Percentiles rank a stretch among this genome's conserved stretches.
Evolutionary conservation across 23 tunicate genomes (phyloP).

Genomic region (Trididemnum clinides): DNA sequence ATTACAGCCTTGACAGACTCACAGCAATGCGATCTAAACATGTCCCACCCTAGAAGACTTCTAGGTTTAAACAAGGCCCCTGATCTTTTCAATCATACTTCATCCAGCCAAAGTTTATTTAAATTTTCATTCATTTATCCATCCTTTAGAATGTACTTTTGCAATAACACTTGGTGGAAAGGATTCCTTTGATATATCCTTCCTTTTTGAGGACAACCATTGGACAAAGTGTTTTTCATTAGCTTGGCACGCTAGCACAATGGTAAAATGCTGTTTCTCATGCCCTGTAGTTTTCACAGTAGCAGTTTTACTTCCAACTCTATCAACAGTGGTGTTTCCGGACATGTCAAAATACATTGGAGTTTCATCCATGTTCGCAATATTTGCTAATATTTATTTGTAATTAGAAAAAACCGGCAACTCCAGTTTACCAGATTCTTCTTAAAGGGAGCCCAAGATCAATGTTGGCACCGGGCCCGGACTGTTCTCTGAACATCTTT

Average conservation of each 20-base stretch:
- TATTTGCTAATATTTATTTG: too few relatives aligned
- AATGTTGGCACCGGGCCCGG: too few relatives aligned
- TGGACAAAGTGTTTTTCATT: background rate
- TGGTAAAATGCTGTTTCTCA: constrained; percentile 25
- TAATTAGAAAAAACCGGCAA: too few relatives aligned
- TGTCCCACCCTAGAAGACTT: constrained; percentile 14
- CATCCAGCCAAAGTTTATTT: background rate
- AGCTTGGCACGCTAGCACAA: constrained; percentile 2
- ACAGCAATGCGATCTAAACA: constrained; percentile 12
- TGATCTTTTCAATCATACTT: constrained; percentile 6
- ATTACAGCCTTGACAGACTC: constrained; percentile 27
- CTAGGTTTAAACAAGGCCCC: constrained; percentile 1
- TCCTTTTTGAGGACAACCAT: constrained; percentile 15
- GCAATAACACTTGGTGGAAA: constrained; percentile 42
- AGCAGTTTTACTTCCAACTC: constrained; percentile 11
- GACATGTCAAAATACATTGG: constrained; percentile 47
- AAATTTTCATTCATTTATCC: constrained; percentile 34
- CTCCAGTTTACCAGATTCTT: too few relatives aligned
- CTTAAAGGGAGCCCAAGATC: too few relatives aligned
- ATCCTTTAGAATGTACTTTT: constrained; percentile 32
- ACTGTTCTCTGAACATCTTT: too few relatives aligned
- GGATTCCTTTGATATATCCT: constrained; percentile 20
- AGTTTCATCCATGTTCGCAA: constrained; percentile 52
- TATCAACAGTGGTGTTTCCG: constrained; percentile 19
- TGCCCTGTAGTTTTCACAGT: constrained; percentile 37